These are phyloP conservation scores for Aplysina aerophoba DNA, from an alignment of 37 sponge, comb jelly and placozoan species.

Conservation along the genomic window DNA sequence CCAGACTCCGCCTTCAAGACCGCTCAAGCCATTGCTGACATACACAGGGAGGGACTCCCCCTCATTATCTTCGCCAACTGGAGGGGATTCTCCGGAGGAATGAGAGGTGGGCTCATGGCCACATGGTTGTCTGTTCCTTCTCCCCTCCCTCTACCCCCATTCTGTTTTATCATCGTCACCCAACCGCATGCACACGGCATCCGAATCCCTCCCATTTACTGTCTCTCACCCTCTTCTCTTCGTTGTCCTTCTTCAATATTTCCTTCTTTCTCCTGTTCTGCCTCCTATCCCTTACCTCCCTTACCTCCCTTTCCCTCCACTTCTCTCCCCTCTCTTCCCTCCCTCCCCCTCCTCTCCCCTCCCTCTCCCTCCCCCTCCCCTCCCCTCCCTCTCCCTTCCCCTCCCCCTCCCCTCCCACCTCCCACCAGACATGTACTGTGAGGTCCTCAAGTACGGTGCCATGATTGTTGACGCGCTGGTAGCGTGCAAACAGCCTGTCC, in stretches of 20 bases:
- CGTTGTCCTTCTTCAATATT: not conserved
- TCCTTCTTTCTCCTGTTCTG: not conserved
- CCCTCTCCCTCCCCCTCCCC: not conserved
- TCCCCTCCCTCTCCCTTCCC: not conserved
- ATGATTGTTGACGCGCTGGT: slow-evolving; percentile 95
- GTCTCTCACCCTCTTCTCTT: not conserved
- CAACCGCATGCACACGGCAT: too few species aligned
- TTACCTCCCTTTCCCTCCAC: not conserved
- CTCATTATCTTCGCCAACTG: slow-evolving; percentile 98
- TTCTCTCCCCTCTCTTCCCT: not conserved
- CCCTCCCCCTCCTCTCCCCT: not conserved
- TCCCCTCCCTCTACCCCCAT: too few species aligned
- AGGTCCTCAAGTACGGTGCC: slow-evolving; percentile 96
- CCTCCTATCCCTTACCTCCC: not conserved
- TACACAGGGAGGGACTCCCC: slow-evolving; percentile 90
- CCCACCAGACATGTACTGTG: slow-evolving; percentile 92
- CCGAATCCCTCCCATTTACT: not conserved
- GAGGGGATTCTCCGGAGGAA: slow-evolving; percentile 99
- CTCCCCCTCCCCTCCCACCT: not conserved
- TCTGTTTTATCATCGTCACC: not conserved
- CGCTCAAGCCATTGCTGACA: slow-evolving; percentile 94
- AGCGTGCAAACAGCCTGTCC: slow-evolving; percentile 83
- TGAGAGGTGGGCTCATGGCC: slow-evolving; percentile 80
- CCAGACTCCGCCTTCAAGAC: slow-evolving; percentile 99
- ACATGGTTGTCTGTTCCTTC: not conserved